Percentiles rank a stretch among this genome's conserved stretches.
These are phyloP conservation scores for Telmatherina bonti DNA, from an alignment of 2,797 vertebrate genomes.

Conservation along the genomic window DNA sequence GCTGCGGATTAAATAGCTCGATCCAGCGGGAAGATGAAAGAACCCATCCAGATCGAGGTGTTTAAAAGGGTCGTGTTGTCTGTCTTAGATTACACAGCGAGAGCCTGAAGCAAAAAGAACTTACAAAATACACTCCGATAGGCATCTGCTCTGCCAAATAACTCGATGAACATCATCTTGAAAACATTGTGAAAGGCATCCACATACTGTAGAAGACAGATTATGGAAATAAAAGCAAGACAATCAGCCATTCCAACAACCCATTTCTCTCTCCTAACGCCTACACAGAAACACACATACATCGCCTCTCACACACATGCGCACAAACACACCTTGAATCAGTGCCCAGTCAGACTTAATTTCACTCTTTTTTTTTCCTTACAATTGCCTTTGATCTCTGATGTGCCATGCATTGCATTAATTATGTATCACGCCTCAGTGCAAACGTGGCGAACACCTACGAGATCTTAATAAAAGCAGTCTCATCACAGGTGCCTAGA, in stretches of 20 bases:
- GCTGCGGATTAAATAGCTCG: conserved; percentile 81
- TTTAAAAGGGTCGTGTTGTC: conserved; percentile 79
- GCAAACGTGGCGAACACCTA: conserved; percentile 74
- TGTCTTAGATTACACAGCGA: conserved; percentile 82
- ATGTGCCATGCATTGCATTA: conserved; percentile 82
- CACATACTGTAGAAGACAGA: conserved; percentile 17
- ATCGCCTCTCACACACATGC: conserved; percentile 6
- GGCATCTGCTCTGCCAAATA: conserved; percentile 44
- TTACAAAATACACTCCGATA: conserved; percentile 51
- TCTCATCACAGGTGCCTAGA: conserved; percentile 68
- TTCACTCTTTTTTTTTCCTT: conserved; percentile 60
- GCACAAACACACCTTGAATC: conserved; percentile 63
- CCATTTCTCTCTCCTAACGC: not conserved
- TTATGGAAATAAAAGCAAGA: conserved; percentile 24
- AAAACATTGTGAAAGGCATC: conserved; percentile 45
- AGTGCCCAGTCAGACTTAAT: conserved; percentile 68
- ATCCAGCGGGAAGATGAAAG: conserved; percentile 76
- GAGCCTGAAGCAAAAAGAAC: conserved; percentile 69
- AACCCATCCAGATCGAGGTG: conserved; percentile 65
- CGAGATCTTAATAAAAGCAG: conserved; percentile 64
- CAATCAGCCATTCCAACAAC: conserved; percentile 11
- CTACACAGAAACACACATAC: conserved; percentile 20
- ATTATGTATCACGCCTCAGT: conserved; percentile 80
- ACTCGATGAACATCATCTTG: conserved; percentile 38
- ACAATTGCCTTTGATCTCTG: conserved; percentile 81